A percentile compares a stretch with the other conserved stretches of the same genome.
Evolutionary conservation across 2,888 invertebrate species (phyloP).

Genomic region (Anodontia alba): DNA sequence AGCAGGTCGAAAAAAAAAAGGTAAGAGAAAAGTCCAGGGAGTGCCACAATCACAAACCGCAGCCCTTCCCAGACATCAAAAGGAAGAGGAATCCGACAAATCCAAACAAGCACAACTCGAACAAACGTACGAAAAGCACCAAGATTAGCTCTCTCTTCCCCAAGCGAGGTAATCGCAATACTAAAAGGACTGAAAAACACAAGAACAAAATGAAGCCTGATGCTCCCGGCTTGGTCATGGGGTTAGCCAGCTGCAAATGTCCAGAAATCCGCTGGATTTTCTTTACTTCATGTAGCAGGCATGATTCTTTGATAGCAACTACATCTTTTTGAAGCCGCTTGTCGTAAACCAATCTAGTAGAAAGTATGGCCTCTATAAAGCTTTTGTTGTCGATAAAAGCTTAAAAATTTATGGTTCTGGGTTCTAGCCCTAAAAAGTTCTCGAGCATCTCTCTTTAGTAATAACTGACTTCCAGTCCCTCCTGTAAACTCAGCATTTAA

Average conservation of each 20-base stretch:
- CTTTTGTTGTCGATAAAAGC: conserved; percentile 45
- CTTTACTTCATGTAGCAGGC: not conserved
- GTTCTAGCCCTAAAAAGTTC: conserved; percentile 16
- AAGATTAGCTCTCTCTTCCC: too few species aligned
- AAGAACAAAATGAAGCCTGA: conserved; percentile 33
- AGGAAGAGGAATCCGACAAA: too few species aligned
- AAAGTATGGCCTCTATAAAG: conserved; percentile 38
- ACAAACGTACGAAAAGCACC: too few species aligned
- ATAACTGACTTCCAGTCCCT: conserved; percentile 38
- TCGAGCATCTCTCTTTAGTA: conserved; percentile 36
- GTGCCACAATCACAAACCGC: too few species aligned
- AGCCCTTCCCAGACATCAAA: too few species aligned
- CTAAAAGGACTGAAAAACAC: too few species aligned
- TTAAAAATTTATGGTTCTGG: conserved; percentile 17
- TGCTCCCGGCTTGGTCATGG: conserved; percentile 41
- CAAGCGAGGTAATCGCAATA: too few species aligned
- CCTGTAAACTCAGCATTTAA: conserved; percentile 36
- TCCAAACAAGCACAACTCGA: too few species aligned
- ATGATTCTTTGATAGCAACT: conserved; percentile 27
- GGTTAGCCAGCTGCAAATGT: conserved; percentile 30
- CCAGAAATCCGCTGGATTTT: conserved; percentile 37
- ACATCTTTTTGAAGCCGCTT: conserved; percentile 43
- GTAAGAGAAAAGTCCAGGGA: too few species aligned
- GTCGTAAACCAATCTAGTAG: conserved; percentile 41
- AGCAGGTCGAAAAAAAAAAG: too few species aligned